These are phyloP conservation scores for Cydia amplana DNA, from an alignment of 1,140 invertebrate genomes.

Conservation along the genomic window DNA sequence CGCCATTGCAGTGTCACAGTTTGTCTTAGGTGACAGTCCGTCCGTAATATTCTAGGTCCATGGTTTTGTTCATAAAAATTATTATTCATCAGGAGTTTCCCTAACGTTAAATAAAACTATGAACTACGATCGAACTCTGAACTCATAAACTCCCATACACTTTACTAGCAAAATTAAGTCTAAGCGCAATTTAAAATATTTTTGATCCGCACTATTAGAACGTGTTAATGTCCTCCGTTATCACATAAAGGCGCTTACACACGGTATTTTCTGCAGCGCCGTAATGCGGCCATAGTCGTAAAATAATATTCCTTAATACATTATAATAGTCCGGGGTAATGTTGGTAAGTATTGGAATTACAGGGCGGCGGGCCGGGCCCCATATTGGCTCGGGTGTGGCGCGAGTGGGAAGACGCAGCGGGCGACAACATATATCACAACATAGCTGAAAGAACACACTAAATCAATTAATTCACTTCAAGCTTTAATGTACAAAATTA, in stretches of 20 bases:
- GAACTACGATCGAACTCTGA: too few species aligned
- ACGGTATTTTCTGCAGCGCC: conserved; percentile 66
- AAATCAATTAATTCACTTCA: not conserved
- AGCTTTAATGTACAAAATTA: too few species aligned
- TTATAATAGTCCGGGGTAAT: conserved; percentile 78
- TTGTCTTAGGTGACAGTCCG: too few species aligned
- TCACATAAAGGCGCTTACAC: conserved; percentile 51
- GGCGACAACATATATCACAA: not conserved
- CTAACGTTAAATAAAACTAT: too few species aligned
- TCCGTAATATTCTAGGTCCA: too few species aligned
- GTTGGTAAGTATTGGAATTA: conserved; percentile 78
- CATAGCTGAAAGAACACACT: not conserved
- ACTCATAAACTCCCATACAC: not conserved
- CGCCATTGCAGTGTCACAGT: too few species aligned
- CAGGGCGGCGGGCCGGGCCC: conserved; percentile 68
- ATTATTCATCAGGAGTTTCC: too few species aligned
- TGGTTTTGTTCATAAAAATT: too few species aligned
- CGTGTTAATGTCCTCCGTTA: conserved; percentile 35
- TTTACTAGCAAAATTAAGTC: not conserved
- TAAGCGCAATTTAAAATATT: not conserved
- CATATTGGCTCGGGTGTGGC: conserved; percentile 53
- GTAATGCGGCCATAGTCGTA: conserved; percentile 59
- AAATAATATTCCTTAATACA: conserved; percentile 80
- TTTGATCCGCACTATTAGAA: conserved; percentile 23
- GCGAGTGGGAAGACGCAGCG: conserved; percentile 38